Evolutionary conservation across 2,113 vertebrate genomes (phyloP).

Genomic region (Epinephelus fuscoguttatus): DNA sequence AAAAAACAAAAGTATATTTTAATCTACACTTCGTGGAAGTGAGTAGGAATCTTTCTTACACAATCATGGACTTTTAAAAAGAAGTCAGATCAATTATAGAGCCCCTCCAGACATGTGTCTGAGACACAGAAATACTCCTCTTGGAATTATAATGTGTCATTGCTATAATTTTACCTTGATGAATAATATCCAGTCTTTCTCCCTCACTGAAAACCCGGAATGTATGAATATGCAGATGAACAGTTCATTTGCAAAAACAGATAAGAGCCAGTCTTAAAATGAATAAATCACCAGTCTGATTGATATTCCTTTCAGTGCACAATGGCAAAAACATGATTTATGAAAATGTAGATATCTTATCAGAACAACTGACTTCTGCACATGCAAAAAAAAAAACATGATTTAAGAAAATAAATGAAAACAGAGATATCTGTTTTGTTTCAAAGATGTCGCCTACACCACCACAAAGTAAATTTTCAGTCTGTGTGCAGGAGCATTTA

Average conservation of each 20-base stretch:
- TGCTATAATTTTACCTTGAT: not conserved
- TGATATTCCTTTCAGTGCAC: too few relatives aligned
- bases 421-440: not conserved
- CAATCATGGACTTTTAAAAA: not conserved
- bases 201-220: not conserved
- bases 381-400: too few relatives aligned
- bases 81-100: not conserved
- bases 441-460: not conserved
- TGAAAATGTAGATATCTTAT: too few relatives aligned
- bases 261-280: too few relatives aligned
- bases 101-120: not conserved
- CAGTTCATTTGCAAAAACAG: too few relatives aligned
- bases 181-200: not conserved
- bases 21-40: not conserved
- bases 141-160: not conserved
- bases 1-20: not conserved
- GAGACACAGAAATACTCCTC: not conserved
- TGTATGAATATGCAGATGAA: not conserved
- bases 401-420: too few relatives aligned
- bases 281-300: too few relatives aligned
- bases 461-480: too few relatives aligned
- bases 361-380: too few relatives aligned
- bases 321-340: too few relatives aligned
- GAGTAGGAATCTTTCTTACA: too few relatives aligned
- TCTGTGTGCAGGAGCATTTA: not conserved